Conservation (phyloP, 1,140 invertebrate species). For the Trissolcus basalis region DNA sequence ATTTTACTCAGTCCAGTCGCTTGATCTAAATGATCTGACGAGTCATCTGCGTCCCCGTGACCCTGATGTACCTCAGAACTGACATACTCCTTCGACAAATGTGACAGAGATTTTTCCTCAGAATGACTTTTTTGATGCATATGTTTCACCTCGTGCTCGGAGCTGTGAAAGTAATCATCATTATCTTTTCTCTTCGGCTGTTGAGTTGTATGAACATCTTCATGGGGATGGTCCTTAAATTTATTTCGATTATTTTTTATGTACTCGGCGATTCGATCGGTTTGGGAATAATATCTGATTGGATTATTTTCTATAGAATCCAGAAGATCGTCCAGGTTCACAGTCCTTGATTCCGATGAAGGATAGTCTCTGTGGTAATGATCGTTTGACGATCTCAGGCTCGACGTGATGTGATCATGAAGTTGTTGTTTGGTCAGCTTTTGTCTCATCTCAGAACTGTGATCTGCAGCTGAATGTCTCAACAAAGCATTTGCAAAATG, state of each 20-base stretch:
- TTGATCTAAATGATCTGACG: no score
- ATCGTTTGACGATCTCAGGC: conserved; percentile 4
- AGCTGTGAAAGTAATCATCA: no score
- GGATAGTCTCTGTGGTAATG: background rate
- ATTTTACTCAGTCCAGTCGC: no score
- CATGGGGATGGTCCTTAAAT: background rate
- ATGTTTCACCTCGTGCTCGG: background rate
- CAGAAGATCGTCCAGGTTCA: conserved; percentile 23
- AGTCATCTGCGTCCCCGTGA: no score
- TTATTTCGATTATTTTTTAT: conserved; percentile 32
- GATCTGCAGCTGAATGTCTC: background rate
- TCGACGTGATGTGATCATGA: conserved; percentile 11
- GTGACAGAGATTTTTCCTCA: background rate
- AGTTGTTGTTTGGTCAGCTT: conserved; percentile 5
- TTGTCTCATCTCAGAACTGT: background rate
- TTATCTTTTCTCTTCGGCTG: no score
- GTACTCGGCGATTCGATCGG: conserved; percentile 54
- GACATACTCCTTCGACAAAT: background rate
- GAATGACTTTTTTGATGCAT: background rate
- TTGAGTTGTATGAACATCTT: conserved; percentile 1
- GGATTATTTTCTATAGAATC: conserved; percentile 42
- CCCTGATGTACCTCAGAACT: no score
- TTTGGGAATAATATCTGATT: conserved; percentile 61
- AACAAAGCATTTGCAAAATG: background rate
- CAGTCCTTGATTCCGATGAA: conserved; percentile 14